Base-by-base conservation (phyloP, 2,113 vertebrate species). In the Heterotis niloticus region DNA sequence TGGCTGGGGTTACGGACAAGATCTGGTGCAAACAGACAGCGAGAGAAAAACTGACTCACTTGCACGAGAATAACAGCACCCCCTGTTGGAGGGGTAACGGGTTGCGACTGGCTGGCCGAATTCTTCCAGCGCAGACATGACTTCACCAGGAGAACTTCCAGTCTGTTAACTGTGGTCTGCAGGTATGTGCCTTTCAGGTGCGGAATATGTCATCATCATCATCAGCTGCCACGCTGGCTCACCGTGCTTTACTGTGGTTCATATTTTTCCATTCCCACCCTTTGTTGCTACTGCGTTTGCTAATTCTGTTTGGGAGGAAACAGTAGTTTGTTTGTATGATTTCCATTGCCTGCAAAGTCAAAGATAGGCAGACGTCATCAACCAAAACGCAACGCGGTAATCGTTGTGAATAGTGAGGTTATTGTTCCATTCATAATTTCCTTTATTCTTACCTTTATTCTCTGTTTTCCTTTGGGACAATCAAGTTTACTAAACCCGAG, bases 141-240 rank as follows among this genome's bases (percentile, higher is more conserved):
- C 76, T 34, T 78, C 76, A 78, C 18, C 28, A 18, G 76, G 14
- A 14, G 26, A 16, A 75, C 57, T 75, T 14, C 64, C 54, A 56
- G 20, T 78, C 23, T 68, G 57, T 56, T n/a, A 78, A 57, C 10
- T 78, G 76, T 57, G 76, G 76, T 59, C 59, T 67, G 64, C 51
- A 77, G 76, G 76, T 59, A 69, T 78, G 44, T 56, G 64, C 59
- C 10, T 69, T 52, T 69, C 76, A 68, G 65, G 65, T 78, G 26
- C 26, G 52, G 24, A 24, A 68, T 56, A 56, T 57, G 20, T 59
- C 65, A 68, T 17, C 64, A 51, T 44, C 65, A 29, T 59, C 65
- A 68, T 17, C 64, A 51, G n/a, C 65, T 26, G 56, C 64, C 64
- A 65, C 62, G 66, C 62, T 18, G 51, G 12, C 76, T 77, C 52